These are phyloP conservation scores for Empis livida DNA, from an alignment of 2,888 invertebrate species.

Conservation along the genomic window DNA sequence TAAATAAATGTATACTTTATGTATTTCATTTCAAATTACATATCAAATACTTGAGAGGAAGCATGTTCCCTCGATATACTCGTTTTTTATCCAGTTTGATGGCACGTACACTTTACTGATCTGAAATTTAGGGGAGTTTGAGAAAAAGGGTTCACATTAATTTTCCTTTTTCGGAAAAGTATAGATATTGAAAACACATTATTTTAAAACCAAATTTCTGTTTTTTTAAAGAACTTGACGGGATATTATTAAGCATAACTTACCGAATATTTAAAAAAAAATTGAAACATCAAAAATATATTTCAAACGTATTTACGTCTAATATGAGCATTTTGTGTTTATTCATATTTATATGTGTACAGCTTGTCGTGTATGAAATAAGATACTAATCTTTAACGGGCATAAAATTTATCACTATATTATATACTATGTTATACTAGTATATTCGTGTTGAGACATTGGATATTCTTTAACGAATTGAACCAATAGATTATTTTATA, in stretches of 20 bases:
- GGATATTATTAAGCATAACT: background rate
- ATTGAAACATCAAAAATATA: background rate
- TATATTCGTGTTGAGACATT: too few species aligned
- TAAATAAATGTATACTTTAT: background rate
- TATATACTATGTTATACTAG: too few species aligned
- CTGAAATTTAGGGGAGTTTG: conserved; percentile 38
- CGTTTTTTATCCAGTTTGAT: background rate
- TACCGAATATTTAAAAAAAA: background rate
- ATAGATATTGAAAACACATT: too few species aligned
- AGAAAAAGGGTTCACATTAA: conserved; percentile 10
- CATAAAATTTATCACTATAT: too few species aligned
- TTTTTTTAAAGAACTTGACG: background rate
- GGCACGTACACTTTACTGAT: conserved; percentile 9
- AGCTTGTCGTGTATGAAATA: too few species aligned
- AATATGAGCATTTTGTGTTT: too few species aligned
- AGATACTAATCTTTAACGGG: too few species aligned
- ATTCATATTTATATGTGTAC: too few species aligned
- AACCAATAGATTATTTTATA: too few species aligned
- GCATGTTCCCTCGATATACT: background rate
- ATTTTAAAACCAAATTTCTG: background rate
- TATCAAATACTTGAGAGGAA: conserved; percentile 1
- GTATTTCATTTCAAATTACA: background rate
- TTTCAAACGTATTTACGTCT: background rate
- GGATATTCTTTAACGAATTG: too few species aligned
- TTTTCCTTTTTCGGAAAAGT: background rate